Evolutionary conservation across 1,140 invertebrate genomes (phyloP).

Genomic region (Dolichoris vasculosae): DNA sequence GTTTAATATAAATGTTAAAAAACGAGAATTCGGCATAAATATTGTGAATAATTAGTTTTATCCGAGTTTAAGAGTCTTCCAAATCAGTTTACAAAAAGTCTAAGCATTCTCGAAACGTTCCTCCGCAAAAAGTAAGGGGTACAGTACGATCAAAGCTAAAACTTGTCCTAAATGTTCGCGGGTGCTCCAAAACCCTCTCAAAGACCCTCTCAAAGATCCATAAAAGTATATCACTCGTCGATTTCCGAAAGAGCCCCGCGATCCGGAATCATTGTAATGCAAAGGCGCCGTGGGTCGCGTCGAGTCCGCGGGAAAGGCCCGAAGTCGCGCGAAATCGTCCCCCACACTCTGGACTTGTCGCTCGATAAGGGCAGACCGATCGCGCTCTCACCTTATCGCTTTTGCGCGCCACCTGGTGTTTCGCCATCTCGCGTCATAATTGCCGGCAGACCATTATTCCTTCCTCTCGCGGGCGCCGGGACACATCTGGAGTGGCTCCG

Average conservation of each 20-base stretch:
- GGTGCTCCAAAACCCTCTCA: too few species aligned
- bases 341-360: not conserved
- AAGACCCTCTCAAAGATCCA: not conserved
- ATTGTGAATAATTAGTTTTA: too few species aligned
- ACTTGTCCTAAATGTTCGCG: too few species aligned
- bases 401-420: conserved; percentile 41
- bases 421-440: conserved; percentile 39
- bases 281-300: not conserved
- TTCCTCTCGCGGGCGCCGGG: not conserved
- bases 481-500: conserved; percentile 33
- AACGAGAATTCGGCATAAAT: too few species aligned
- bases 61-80: too few species aligned
- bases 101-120: too few species aligned
- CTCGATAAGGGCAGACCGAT: conserved; percentile 19
- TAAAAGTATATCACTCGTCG: not conserved
- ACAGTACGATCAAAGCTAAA: too few species aligned
- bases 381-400: conserved; percentile 28
- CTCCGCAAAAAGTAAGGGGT: too few species aligned
- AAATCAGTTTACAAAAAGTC: too few species aligned
- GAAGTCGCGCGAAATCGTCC: not conserved
- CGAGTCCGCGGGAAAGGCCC: not conserved
- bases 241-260: not conserved
- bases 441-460: conserved; percentile 36
- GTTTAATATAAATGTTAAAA: too few species aligned
- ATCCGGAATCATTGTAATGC: not conserved